Evolutionary conservation across 2,113 vertebrate genomes (phyloP).

Genomic region (Diadophis punctatus): DNA sequence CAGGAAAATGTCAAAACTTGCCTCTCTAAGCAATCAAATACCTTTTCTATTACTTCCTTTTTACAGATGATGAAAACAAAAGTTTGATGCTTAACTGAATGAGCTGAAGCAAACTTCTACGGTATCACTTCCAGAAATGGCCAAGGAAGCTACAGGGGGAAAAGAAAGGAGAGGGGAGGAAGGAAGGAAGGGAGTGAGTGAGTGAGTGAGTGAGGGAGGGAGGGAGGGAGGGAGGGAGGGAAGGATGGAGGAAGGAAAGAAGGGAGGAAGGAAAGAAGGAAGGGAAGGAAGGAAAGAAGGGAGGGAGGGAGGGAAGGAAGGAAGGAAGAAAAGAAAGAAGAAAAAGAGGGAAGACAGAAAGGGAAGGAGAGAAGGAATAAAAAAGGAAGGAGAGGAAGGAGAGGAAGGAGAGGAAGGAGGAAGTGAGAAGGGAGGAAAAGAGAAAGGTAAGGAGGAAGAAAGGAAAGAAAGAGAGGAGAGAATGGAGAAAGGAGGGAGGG

Average conservation of each 20-base stretch:
- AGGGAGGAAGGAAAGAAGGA: neutral
- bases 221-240: no score
- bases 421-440: no score
- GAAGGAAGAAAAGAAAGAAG: neutral
- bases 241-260: neutral
- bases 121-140: neutral
- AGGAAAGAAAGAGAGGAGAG: no score
- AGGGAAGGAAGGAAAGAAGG: neutral
- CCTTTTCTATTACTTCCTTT: neutral
- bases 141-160: neutral
- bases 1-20: neutral
- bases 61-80: neutral
- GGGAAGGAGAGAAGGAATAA: neutral
- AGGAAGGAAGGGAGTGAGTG: no score
- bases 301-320: neutral
- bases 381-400: no score
- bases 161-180: no score
- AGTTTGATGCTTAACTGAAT: neutral
- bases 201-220: no score
- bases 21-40: neutral
- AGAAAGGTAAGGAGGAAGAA: no score
- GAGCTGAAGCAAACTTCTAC: neutral
- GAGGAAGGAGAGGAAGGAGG: no score
- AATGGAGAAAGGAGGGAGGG: no score
- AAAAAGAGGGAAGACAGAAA: no score